A percentile compares a stretch with the other conserved stretches of the same genome.
Conservation (phyloP, 1,140 invertebrate species). For the Drosophila grimshawi region DNA sequence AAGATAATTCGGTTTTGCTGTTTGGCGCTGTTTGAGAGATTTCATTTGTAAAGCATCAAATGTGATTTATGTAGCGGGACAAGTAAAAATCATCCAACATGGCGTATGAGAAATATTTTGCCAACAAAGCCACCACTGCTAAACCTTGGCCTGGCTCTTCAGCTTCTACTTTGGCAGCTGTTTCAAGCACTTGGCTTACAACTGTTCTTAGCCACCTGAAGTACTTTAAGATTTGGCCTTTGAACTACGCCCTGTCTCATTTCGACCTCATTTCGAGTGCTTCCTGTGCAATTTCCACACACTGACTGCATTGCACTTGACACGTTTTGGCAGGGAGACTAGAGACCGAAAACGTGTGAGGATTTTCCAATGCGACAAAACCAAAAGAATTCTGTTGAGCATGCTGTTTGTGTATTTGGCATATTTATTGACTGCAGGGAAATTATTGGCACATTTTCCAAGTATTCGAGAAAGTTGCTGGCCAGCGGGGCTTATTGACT, state of each 20-base stretch:
- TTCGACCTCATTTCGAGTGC: conserved; percentile 53
- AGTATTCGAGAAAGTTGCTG: conserved; percentile 2
- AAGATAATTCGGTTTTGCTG: conserved; percentile 15
- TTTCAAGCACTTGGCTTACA: conserved; percentile 57
- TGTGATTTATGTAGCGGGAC: conserved; percentile 52
- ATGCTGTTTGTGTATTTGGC: conserved; percentile 50
- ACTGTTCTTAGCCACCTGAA: conserved; percentile 28
- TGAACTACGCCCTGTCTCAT: conserved; percentile 34
- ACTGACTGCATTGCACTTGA: conserved; percentile 78
- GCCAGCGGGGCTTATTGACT: conserved; percentile 57
- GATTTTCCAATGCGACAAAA: conserved; percentile 10
- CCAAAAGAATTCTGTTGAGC: conserved; percentile 2
- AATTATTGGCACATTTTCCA: conserved; percentile 57
- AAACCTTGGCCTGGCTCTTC: conserved; percentile 29
- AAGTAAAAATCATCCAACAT: conserved; percentile 25
- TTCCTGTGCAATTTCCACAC: conserved; percentile 27
- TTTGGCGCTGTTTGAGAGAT: conserved; percentile 30
- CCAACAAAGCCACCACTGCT: neutral
- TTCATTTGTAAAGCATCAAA: conserved; percentile 62
- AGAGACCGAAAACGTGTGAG: conserved; percentile 38
- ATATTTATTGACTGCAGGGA: conserved; percentile 64
- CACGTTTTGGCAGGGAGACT: conserved; percentile 56
- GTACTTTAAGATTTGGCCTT: conserved; percentile 26
- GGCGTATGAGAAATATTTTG: conserved; percentile 51
- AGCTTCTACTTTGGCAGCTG: neutral